Conservation (phyloP, 2,113 vertebrate genomes). For the Willisornis vidua region DNA sequence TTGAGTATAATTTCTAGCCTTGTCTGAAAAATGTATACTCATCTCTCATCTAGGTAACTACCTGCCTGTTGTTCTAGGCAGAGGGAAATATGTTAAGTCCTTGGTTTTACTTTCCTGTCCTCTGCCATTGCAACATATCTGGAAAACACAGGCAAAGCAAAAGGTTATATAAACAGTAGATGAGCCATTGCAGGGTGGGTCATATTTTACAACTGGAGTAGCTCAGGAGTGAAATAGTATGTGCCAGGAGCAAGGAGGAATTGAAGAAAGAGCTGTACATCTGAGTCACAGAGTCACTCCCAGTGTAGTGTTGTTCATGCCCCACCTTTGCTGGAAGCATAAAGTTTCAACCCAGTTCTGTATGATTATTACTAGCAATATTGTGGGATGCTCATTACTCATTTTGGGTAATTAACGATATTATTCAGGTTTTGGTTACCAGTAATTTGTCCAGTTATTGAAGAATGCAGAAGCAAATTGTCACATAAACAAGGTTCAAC, state of each 20-base stretch:
- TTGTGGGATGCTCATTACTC: neutral
- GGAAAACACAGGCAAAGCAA: neutral
- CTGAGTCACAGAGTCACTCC: slow-evolving; percentile 40
- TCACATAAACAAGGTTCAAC: neutral
- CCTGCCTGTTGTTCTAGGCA: slow-evolving; percentile 1
- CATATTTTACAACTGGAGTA: slow-evolving; percentile 25
- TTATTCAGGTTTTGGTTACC: neutral
- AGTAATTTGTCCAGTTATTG: neutral
- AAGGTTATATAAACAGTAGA: slow-evolving; percentile 47
- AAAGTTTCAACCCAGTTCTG: neutral
- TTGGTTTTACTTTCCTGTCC: neutral
- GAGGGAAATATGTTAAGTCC: neutral
- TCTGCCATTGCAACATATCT: neutral
- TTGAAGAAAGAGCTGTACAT: slow-evolving; percentile 5
- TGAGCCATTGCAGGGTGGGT: slow-evolving; percentile 37
- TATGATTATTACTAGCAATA: neutral
- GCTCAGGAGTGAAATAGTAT: neutral
- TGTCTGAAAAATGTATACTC: neutral
- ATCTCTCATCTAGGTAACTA: neutral
- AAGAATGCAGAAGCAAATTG: neutral
- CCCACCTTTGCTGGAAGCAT: slow-evolving; percentile 25
- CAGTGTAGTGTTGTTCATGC: neutral
- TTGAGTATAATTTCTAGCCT: neutral
- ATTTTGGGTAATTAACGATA: neutral
- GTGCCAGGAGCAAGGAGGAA: slow-evolving; percentile 16